Evolutionary conservation across 2,888 invertebrate genomes (phyloP), one percentile per base, ranked within the genome.

Genomic region (Fragum whitleyi): DNA sequence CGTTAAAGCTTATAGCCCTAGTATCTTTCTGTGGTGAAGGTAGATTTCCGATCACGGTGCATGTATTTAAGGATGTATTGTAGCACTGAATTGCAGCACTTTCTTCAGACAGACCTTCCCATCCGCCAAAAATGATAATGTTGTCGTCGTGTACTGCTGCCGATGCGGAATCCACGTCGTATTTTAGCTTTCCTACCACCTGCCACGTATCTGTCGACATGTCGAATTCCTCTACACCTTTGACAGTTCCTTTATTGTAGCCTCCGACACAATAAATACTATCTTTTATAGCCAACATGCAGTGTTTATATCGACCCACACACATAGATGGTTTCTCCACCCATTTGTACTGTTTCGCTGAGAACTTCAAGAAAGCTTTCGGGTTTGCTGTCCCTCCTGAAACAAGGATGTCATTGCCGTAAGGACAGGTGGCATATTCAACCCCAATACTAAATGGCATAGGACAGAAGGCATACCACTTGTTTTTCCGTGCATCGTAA

Each of bases 351-450:
- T 83, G 78, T 59, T 85, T 86, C 0, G 87, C 79, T 0, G 85
- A 86, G 59, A 86, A 89, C 16, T 82, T 73, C 2, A 78, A 62
- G 21, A 86, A 77, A 1, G 74, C 70, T 14, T 79, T 71, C 11
- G 82, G 71, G 14, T 75, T 80, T 7, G 36, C 51, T 0, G 86
- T 85, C 39, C 88, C 88, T 0, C 89, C 89, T 1, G 89, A 87
- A 1, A 87, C 59, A 65, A 79, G 86, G 5, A 89, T 74, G 29
- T 89, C 89, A 29, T 87, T 83, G 0, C 87, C 86, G 69, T 82
- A 78, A 0, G 86, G 83, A 75, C 89, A 88, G 2, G 79, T 79
- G 7, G 83, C 86, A 39, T 86, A 88, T n/a, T 88, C 86, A 19
- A 86, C 87, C 0, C 86, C 87, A 11, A 83, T 51, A n/a, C 84